These are phyloP conservation scores for Cephus pulcher DNA, from an alignment of 2,888 invertebrate genomes.

Conservation along the genomic window DNA sequence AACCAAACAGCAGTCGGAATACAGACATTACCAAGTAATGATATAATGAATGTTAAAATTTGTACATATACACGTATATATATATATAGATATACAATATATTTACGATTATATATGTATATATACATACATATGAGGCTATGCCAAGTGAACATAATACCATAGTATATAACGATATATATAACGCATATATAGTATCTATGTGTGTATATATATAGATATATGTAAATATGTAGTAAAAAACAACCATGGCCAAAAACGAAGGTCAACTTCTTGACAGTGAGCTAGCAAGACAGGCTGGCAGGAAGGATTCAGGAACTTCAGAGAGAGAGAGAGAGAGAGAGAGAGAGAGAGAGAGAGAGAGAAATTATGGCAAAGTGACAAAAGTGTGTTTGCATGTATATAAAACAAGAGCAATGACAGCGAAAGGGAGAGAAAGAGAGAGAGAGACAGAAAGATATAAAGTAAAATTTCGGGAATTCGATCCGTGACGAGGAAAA, in stretches of 20 bases:
- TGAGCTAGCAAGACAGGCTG: conserved; percentile 66
- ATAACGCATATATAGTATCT: conserved; percentile 23
- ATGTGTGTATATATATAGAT: conserved; percentile 40
- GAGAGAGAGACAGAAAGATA: not conserved
- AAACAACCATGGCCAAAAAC: conserved; percentile 90
- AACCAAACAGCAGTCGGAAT: conserved; percentile 46
- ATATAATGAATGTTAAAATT: conserved; percentile 41
- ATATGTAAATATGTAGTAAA: conserved; percentile 67
- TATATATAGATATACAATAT: conserved; percentile 25
- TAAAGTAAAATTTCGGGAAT: not conserved
- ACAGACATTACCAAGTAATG: conserved; percentile 46
- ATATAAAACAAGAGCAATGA: conserved; percentile 19
- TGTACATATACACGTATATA: conserved; percentile 29
- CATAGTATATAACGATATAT: conserved; percentile 38
- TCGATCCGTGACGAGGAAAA: not conserved
- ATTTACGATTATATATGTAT: conserved; percentile 12
- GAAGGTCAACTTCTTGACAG: conserved; percentile 96
- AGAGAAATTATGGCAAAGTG: conserved; percentile 9
- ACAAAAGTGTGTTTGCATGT: conserved; percentile 9
- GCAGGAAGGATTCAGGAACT: conserved; percentile 35
- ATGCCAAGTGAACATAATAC: conserved; percentile 27
- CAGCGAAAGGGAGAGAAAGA: not conserved
- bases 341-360: conserved; percentile 32
- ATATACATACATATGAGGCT: conserved; percentile 11
- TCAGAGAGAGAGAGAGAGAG: conserved; percentile 32